Conservation (phyloP, 2,113 vertebrate species). For the Campylomormyrus tamandua region DNA sequence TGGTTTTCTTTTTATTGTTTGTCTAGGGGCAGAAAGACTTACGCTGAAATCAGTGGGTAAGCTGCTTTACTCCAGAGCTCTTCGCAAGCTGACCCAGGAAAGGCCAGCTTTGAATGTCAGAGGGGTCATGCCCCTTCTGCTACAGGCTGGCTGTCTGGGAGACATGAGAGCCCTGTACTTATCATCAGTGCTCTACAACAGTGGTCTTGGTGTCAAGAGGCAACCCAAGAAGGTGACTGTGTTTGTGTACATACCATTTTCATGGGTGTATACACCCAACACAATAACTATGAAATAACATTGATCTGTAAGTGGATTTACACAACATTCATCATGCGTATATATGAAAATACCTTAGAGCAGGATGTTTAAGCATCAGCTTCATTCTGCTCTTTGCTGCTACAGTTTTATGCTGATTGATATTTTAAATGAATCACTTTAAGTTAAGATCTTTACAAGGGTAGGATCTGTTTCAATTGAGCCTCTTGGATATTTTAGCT, state of each 20-base stretch:
- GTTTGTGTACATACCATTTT: neutral
- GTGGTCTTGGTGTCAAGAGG: conserved; percentile 50
- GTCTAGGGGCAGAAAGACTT: conserved; percentile 39
- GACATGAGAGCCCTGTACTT: conserved; percentile 55
- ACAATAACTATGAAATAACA: neutral
- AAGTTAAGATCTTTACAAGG: neutral
- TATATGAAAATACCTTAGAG: neutral
- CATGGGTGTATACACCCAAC: neutral
- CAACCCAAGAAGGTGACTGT: conserved; percentile 42
- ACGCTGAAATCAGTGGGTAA: conserved; percentile 44
- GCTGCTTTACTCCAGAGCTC: conserved; percentile 48
- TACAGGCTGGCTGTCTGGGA: conserved; percentile 63
- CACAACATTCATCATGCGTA: neutral
- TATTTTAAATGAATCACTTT: neutral
- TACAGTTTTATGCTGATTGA: neutral
- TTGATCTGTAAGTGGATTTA: neutral
- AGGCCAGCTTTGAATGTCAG: conserved; percentile 31
- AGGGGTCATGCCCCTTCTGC: conserved; percentile 49
- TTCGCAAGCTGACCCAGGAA: conserved; percentile 39
- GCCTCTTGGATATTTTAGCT: neutral
- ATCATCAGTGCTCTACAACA: conserved; percentile 55
- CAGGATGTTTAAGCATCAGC: neutral
- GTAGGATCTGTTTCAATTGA: neutral
- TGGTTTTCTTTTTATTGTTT: neutral
- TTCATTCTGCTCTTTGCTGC: neutral